Evolutionary conservation across 1,140 invertebrate species (phyloP).

Genomic region (Lepidurus apus): DNA sequence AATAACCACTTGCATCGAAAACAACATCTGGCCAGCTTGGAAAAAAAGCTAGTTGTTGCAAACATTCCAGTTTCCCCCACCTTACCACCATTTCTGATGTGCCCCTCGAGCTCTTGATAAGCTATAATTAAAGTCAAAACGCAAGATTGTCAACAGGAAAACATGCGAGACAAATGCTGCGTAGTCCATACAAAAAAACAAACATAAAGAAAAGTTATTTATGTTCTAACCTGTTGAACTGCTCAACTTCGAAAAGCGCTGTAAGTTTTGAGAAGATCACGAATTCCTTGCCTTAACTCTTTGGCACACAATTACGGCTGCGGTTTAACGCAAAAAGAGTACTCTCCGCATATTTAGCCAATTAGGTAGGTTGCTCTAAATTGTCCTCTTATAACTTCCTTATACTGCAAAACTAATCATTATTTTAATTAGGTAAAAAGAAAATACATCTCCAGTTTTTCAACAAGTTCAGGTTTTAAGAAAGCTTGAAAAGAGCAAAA

Average conservation of each 20-base stretch:
- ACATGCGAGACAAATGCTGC: neutral
- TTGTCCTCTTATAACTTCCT: neutral
- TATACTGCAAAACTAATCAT: neutral
- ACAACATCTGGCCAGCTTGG: neutral
- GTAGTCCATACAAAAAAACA: neutral
- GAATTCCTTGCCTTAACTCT: neutral
- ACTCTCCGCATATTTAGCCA: neutral
- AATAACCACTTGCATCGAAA: neutral
- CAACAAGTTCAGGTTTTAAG: neutral
- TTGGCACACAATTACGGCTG: neutral
- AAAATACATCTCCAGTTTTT: neutral
- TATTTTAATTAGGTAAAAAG: neutral
- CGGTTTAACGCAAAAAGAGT: neutral
- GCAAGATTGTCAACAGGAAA: neutral
- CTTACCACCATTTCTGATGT: neutral
- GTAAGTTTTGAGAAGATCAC: neutral
- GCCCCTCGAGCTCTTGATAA: neutral
- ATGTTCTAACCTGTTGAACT: neutral
- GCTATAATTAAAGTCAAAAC: neutral
- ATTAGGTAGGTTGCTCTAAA: neutral
- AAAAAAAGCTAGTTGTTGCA: neutral
- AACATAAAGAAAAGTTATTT: neutral
- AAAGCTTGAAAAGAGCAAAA: neutral
- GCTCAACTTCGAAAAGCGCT: neutral
- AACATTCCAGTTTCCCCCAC: neutral